phyloP scores from a whole-genome alignment of 2,888 invertebrate genomes.

The Punctoribates punctum region DNA sequence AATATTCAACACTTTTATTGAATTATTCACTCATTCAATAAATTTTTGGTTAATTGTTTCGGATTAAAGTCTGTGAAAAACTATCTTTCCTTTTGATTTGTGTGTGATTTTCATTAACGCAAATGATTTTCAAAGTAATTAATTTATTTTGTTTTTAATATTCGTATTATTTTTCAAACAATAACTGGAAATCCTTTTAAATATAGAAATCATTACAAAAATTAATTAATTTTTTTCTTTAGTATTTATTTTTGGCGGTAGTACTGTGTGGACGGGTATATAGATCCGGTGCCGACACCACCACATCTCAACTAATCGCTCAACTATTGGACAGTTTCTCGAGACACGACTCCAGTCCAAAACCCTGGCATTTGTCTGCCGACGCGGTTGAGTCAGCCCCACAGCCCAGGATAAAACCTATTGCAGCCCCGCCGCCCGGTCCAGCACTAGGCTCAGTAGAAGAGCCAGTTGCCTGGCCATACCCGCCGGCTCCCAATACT shows the following conservation, averaged over 20 bases:
- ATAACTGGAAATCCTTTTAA: too few species aligned
- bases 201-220: too few species aligned
- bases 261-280: too few species aligned
- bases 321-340: too few species aligned
- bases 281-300: too few species aligned
- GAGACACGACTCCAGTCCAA: too few species aligned
- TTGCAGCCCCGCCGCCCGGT: not conserved
- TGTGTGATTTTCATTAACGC: not conserved
- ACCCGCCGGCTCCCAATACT: not conserved
- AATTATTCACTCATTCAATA: not conserved
- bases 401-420: not conserved
- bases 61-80: too few species aligned
- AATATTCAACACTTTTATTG: too few species aligned
- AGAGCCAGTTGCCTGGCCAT: slow-evolving; percentile 5
- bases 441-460: not conserved
- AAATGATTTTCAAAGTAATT: not conserved
- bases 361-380: too few species aligned
- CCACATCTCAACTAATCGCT: too few species aligned
- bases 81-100: not conserved
- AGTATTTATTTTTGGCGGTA: not conserved
- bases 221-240: not conserved
- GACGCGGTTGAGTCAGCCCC: not conserved
- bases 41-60: too few species aligned
- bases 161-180: not conserved
- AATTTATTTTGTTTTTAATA: not conserved